phyloP scores from a whole-genome alignment of 1,140 invertebrate species.

The Ceratoteleas bidentatus region DNA sequence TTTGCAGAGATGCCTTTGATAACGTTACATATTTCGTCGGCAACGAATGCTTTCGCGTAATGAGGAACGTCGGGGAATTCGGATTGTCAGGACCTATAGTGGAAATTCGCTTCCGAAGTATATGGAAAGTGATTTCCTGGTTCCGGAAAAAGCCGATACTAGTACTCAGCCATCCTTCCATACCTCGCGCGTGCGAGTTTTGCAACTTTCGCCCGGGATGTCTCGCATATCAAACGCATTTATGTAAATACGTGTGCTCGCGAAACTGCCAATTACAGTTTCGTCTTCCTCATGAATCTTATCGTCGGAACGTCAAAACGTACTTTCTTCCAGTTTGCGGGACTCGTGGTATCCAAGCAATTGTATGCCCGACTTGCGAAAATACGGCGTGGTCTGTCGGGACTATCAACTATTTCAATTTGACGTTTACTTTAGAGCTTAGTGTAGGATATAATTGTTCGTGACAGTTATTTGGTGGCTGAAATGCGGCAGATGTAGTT shows the following conservation, averaged over 20 bases:
- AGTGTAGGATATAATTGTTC: neutral
- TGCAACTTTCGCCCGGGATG: conserved; percentile 37
- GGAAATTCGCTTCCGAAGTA: conserved; percentile 48
- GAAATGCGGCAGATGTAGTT: no score
- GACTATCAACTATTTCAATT: no score
- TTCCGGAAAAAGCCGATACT: conserved; percentile 52
- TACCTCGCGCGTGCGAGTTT: conserved; percentile 9
- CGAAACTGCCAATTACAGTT: conserved; percentile 54
- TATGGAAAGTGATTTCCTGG: conserved; percentile 60
- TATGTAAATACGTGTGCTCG: conserved; percentile 46
- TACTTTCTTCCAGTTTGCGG: no score
- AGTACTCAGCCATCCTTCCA: conserved; percentile 37
- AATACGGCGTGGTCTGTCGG: no score
- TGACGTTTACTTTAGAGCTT: no score
- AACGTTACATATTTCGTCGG: conserved; percentile 31
- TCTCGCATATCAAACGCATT: conserved; percentile 56
- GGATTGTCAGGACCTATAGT: conserved; percentile 41
- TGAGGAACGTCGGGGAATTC: conserved; percentile 46
- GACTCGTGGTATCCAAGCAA: no score
- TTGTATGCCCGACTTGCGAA: no score
- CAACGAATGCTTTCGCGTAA: conserved; percentile 41
- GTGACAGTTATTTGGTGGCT: no score
- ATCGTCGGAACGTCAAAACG: conserved; percentile 12
- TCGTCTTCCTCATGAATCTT: conserved; percentile 27
- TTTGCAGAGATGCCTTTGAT: conserved; percentile 43